Conservation (phyloP, 2,888 invertebrate species). For the Amiota mariae region DNA sequence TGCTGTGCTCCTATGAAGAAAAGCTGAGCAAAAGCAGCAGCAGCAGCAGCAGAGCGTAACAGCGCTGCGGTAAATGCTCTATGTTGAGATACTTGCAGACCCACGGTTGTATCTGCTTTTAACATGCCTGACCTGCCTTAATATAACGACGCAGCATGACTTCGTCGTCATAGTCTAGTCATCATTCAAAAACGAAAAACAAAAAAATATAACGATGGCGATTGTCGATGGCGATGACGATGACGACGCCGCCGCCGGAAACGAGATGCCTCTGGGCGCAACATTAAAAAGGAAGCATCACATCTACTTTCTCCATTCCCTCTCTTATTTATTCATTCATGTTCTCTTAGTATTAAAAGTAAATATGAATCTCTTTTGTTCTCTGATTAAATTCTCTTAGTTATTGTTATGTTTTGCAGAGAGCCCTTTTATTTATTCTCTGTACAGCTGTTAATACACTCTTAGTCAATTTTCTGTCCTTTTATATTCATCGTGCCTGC, state of each 20-base stretch:
- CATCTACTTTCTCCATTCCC: not conserved
- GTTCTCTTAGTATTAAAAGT: not conserved
- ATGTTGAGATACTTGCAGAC: slow-evolving; percentile 27
- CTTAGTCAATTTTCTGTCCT: not conserved
- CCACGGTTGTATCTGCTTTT: slow-evolving; percentile 25
- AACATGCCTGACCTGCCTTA: slow-evolving; percentile 21
- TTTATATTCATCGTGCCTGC: slow-evolving; percentile 6
- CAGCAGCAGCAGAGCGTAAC: not conserved
- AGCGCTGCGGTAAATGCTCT: not conserved
- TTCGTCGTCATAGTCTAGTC: too few species aligned
- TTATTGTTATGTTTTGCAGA: not conserved
- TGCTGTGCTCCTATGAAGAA: slow-evolving; percentile 9
- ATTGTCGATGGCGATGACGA: too few species aligned
- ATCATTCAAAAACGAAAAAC: too few species aligned
- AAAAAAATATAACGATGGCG: too few species aligned
- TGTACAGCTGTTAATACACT: not conserved
- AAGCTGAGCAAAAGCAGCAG: not conserved
- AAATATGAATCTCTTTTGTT: not conserved
- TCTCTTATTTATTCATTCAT: not conserved
- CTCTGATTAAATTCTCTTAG: not conserved
- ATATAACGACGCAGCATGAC: not conserved
- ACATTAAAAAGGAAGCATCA: not conserved
- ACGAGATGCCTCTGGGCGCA: not conserved
- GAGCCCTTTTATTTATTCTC: not conserved
- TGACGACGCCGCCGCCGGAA: not conserved